These are phyloP conservation scores for Eilema caniola DNA, from an alignment of 2,888 invertebrate species.

Conservation along the genomic window DNA sequence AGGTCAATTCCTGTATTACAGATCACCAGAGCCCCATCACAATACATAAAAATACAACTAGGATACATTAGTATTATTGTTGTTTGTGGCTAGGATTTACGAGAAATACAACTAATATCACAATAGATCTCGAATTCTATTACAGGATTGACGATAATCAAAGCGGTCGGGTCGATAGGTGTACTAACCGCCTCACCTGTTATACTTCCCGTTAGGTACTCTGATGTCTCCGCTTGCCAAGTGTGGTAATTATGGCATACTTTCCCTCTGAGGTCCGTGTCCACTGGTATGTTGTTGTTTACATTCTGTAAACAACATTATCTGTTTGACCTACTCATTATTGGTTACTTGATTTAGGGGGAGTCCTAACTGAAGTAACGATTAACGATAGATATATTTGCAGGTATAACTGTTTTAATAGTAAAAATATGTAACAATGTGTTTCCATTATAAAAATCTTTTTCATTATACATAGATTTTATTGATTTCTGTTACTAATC, in stretches of 20 bases:
- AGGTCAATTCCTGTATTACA: no score
- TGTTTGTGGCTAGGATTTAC: no score
- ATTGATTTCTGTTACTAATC: no score
- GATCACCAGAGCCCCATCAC: no score
- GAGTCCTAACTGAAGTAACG: neutral
- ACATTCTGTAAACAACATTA: constrained; percentile 22
- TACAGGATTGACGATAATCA: constrained; percentile 1
- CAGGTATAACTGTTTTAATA: no score
- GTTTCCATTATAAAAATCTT: no score
- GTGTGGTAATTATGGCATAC: constrained; percentile 32
- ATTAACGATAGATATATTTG: no score
- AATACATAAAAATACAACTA: no score
- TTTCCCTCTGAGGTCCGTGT: constrained; percentile 26
- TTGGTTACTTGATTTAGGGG: neutral
- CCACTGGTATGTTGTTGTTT: constrained; percentile 20
- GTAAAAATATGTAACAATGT: no score
- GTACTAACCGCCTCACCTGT: constrained; percentile 16
- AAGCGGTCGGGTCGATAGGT: constrained; percentile 14
- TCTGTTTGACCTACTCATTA: constrained; percentile 16
- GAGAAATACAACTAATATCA: no score
- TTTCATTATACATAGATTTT: no score
- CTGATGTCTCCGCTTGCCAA: constrained; percentile 20
- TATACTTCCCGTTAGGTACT: constrained; percentile 20
- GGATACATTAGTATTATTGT: no score
- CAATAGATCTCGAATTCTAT: neutral